phyloP scores from a whole-genome alignment of 2,113 vertebrate species.

The Pachypanchax playfairii region DNA sequence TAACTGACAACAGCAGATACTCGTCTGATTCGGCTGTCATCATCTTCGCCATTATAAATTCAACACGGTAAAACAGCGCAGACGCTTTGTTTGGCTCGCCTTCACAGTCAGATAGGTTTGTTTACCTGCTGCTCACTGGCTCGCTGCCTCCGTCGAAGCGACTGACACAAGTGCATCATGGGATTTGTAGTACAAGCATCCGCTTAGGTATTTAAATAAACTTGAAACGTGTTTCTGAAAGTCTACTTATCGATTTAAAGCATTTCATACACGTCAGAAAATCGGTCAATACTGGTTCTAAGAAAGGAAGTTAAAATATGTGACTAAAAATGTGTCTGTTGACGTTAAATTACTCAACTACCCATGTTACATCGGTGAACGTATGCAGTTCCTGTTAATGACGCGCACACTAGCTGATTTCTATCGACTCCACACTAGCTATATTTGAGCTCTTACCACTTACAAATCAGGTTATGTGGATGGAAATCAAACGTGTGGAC shows the following conservation, averaged over 20 bases:
- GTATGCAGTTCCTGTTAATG: slow-evolving; percentile 38
- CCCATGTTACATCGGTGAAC: slow-evolving; percentile 42
- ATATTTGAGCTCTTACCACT: not conserved
- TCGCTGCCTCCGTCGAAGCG: slow-evolving; percentile 20
- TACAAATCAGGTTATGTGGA: slow-evolving; percentile 10
- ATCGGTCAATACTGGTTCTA: accelerated
- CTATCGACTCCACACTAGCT: not conserved
- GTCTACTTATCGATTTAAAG: not conserved
- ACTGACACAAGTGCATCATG: slow-evolving; percentile 49
- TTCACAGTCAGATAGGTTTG: slow-evolving; percentile 69
- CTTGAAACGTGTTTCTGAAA: not conserved
- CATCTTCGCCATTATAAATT: slow-evolving; percentile 46
- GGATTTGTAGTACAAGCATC: slow-evolving; percentile 49
- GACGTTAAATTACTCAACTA: slow-evolving; percentile 33
- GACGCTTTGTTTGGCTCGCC: slow-evolving; percentile 60
- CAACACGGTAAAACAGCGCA: slow-evolving; percentile 28
- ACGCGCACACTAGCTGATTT: slow-evolving; percentile 38
- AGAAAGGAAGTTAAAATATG: accelerated
- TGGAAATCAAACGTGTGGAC: not conserved
- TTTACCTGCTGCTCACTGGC: slow-evolving; percentile 77
- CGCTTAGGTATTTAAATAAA: not conserved
- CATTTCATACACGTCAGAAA: accelerated
- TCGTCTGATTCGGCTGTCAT: slow-evolving; percentile 22
- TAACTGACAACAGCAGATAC: slow-evolving; percentile 7
- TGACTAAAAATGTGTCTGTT: accelerated